Conservation (phyloP, 2,888 invertebrate genomes). For the Macrophya annulata region DNA sequence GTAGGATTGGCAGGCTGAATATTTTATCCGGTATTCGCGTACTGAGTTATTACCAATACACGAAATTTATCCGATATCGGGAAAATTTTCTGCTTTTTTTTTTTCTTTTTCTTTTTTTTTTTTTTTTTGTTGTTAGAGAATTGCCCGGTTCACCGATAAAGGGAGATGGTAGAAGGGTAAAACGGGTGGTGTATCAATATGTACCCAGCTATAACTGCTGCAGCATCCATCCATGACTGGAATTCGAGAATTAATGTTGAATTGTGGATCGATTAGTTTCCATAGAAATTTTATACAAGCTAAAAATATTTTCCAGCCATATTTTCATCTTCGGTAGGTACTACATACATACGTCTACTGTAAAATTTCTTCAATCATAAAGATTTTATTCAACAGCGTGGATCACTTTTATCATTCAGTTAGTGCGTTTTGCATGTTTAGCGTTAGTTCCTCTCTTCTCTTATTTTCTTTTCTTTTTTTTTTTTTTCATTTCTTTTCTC, state of each 20-base stretch:
- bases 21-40: conserved; percentile 17
- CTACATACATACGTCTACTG: too few relatives aligned
- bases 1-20: conserved; percentile 48
- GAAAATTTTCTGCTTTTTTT: too few relatives aligned
- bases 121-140: conserved; percentile 18
- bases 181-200: background rate
- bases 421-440: background rate
- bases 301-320: background rate
- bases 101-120: too few relatives aligned
- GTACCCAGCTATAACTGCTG: background rate
- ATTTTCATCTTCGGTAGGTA: background rate
- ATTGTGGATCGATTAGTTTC: conserved; percentile 19
- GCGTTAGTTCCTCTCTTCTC: background rate
- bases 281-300: background rate
- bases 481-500: background rate
- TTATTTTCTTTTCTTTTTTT: background rate
- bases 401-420: background rate
- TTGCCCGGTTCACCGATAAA: background rate
- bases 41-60: conserved; percentile 43
- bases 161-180: background rate
- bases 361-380: background rate
- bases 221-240: background rate
- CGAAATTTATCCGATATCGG: conserved; percentile 49
- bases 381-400: background rate
- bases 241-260: background rate